Evolutionary conservation across 2,113 vertebrate genomes (phyloP), one percentile per base, ranked within the genome.

Genomic region (Dryoscopus gambensis): DNA sequence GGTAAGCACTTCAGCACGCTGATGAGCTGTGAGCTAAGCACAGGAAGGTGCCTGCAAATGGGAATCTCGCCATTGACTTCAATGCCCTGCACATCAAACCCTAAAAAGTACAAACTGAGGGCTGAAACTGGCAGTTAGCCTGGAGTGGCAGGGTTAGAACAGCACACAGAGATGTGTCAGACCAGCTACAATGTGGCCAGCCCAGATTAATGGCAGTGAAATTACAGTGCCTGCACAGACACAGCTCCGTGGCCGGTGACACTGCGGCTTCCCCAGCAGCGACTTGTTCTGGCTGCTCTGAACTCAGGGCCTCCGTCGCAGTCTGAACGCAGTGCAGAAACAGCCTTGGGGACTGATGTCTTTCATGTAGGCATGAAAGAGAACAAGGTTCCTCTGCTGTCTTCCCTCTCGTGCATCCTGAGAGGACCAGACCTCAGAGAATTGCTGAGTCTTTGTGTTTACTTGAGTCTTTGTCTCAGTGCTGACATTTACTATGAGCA

Each of bases 331-430:
- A 2, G 33, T 0, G 42, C 53, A 57, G 33, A 46, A 37, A 52
- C 31, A 53, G 4, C 82, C 90, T 25, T 16, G 74, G 65, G 84
- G 74, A 89, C 30, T 11, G 27, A 20, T 73, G 70, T 25, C 50
- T 85, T 86, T 94, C 30, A 37, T 96, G 82, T 93, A 81, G 60
- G 85, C 67, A 52, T 60, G 76, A 96, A 90, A 74, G 15, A 67
- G 78, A 91, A 78, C 78, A 96, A 77, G 67, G 40, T 70, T 88
- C 25, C 65, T 60, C 84, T 60, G n/a, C 39, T 71, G 2, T 84
- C 47, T 60, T 60, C 39, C 33, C 24, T 69, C 73, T 55, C 13
- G 2, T 18, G 24, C 53, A 78, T 71, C 46, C 39, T 50, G 77
- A 82, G 74, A 89, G 62, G 74, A 79, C 10, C 67, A 83, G 39